Evolutionary conservation across 1,140 invertebrate genomes (phyloP).

Genomic region (Procambarus clarkii): DNA sequence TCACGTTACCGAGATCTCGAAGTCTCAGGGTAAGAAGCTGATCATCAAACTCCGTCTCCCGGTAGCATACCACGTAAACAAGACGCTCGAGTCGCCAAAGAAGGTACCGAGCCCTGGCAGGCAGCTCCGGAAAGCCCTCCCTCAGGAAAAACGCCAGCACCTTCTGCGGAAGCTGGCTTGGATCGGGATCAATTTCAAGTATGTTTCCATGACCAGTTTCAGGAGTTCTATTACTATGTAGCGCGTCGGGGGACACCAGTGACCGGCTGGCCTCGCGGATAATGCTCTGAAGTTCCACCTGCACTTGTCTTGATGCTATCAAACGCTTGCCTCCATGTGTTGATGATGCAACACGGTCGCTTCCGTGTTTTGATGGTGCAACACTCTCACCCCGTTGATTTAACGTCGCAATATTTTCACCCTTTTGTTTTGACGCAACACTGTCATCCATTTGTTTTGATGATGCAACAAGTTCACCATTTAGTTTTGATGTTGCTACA

Average conservation of each 20-base stretch:
- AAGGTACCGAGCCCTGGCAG: background rate
- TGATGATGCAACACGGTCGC: background rate
- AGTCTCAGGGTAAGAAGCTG: slow-evolving; percentile 21
- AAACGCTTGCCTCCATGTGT: background rate
- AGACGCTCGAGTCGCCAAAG: slow-evolving; percentile 26
- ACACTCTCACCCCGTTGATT: background rate
- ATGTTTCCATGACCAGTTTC: background rate
- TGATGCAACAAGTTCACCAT: background rate
- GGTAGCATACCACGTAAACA: slow-evolving; percentile 31
- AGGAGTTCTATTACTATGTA: background rate
- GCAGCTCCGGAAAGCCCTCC: slow-evolving; percentile 42
- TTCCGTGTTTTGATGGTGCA: background rate
- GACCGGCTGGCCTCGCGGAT: background rate
- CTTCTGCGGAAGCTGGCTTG: slow-evolving; percentile 12
- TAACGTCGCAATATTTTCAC: too few relatives aligned
- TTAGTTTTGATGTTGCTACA: background rate
- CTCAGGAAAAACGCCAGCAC: slow-evolving; percentile 33
- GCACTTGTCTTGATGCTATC: too few relatives aligned
- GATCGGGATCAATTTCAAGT: slow-evolving; percentile 15
- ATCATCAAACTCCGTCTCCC: slow-evolving; percentile 35
- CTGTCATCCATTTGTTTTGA: background rate
- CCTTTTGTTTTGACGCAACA: background rate
- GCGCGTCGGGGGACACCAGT: background rate
- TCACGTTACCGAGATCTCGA: slow-evolving; percentile 5
- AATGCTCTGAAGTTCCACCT: background rate